These are phyloP conservation scores for Gracilinanus agilis DNA, from an alignment of 2,113 vertebrate genomes.

Conservation along the genomic window DNA sequence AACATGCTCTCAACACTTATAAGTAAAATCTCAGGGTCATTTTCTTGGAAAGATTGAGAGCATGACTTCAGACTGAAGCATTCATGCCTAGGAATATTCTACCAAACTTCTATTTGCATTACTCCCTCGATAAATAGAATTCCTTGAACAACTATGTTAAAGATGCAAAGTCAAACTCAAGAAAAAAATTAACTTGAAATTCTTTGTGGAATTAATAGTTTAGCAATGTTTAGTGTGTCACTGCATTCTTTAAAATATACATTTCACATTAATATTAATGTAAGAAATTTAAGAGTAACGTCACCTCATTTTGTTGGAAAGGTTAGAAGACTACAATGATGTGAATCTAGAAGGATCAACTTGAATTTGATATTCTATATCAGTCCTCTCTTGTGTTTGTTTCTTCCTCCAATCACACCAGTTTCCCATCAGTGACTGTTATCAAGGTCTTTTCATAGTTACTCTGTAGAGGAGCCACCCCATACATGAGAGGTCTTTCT, in stretches of 20 bases:
- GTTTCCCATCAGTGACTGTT: neutral
- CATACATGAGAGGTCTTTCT: neutral
- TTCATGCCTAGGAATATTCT: conserved; percentile 9
- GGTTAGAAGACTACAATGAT: neutral
- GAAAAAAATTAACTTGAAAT: neutral
- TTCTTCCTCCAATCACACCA: neutral
- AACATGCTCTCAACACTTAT: neutral
- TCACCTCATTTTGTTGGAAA: neutral
- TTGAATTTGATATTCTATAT: neutral
- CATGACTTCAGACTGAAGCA: conserved; percentile 17
- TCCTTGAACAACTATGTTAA: conserved; percentile 24
- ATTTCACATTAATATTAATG: neutral
- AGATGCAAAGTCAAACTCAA: conserved; percentile 21
- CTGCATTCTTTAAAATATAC: conserved; percentile 28
- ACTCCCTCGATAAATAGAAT: neutral
- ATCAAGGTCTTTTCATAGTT: neutral
- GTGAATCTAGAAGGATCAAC: neutral
- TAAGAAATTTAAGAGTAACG: neutral
- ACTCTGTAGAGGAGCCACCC: neutral
- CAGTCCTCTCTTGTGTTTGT: neutral
- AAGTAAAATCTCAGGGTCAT: neutral
- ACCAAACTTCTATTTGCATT: conserved; percentile 16
- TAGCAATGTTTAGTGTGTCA: conserved; percentile 16
- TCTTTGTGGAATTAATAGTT: conserved; percentile 15
- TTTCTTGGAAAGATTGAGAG: conserved; percentile 44